phyloP scores from a whole-genome alignment of 2,888 invertebrate species.

The Acronicta aceris region DNA sequence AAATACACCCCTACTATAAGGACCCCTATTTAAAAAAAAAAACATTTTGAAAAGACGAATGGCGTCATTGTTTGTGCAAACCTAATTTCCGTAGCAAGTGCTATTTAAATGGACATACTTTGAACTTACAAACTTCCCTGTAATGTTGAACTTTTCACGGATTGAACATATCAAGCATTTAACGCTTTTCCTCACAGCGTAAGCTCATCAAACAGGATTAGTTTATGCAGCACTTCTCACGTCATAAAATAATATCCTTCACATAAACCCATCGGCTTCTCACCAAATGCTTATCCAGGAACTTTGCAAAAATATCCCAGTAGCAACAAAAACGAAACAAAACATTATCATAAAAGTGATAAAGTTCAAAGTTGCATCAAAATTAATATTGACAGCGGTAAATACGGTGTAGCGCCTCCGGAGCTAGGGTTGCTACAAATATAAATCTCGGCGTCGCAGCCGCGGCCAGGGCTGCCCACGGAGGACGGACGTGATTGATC shows the following conservation, averaged over 20 bases:
- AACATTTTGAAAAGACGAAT: too few relatives aligned
- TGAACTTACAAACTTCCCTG: not conserved
- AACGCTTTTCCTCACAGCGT: slow-evolving; percentile 29
- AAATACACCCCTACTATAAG: too few relatives aligned
- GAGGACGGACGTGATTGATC: slow-evolving; percentile 86
- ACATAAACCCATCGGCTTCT: slow-evolving; percentile 62
- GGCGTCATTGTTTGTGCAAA: too few relatives aligned
- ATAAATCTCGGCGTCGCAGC: slow-evolving; percentile 72
- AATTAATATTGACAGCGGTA: slow-evolving; percentile 65
- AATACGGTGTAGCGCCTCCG: slow-evolving; percentile 68
- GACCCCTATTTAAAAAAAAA: too few relatives aligned
- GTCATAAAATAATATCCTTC: slow-evolving; percentile 60
- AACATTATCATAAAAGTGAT: slow-evolving; percentile 30
- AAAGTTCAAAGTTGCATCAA: slow-evolving; percentile 63
- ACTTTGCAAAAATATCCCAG: slow-evolving; percentile 50
- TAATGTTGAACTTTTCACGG: slow-evolving; percentile 3
- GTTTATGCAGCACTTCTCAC: slow-evolving; percentile 54
- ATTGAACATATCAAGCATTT: slow-evolving; percentile 10
- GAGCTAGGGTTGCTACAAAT: slow-evolving; percentile 78
- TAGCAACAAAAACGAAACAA: slow-evolving; percentile 26
- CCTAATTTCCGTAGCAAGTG: too few relatives aligned
- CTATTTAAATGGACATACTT: too few relatives aligned
- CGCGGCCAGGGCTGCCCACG: slow-evolving; percentile 80
- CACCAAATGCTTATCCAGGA: slow-evolving; percentile 61
- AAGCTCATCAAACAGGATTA: slow-evolving; percentile 48